Conservation (phyloP, 30 jellyfish, hydroid and myxozoan species). For the Nemopilema nomurai region DNA sequence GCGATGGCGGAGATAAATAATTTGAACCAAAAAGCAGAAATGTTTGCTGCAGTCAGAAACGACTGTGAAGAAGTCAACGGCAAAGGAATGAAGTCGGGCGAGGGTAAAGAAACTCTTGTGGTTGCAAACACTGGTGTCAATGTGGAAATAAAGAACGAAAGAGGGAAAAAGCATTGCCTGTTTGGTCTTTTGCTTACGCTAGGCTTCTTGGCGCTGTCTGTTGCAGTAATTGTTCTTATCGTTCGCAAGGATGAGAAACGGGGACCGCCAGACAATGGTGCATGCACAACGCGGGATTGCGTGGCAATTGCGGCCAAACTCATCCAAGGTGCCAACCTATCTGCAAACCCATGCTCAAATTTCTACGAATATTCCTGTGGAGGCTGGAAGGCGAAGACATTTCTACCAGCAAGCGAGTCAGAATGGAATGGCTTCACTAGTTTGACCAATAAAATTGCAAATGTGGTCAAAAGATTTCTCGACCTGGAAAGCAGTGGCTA, state of each 20-base stretch:
- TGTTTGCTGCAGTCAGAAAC: constrained; percentile 32
- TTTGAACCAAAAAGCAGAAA: constrained; percentile 7
- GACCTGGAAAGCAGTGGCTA: neutral
- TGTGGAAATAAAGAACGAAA: constrained; percentile 14
- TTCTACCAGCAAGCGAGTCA: constrained; percentile 55
- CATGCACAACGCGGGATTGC: constrained; percentile 37
- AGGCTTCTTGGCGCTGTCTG: constrained; percentile 18
- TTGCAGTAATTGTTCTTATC: constrained; percentile 15
- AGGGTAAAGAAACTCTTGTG: constrained; percentile 36
- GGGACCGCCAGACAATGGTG: neutral
- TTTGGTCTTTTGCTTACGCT: neutral
- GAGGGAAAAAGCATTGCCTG: neutral
- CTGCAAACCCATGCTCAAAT: constrained; percentile 61
- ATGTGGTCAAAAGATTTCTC: constrained; percentile 42
- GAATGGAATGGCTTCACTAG: constrained; percentile 43
- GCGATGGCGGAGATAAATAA: neutral
- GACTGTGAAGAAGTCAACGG: constrained; percentile 17
- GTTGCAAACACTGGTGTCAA: neutral
- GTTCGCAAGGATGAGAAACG: constrained; percentile 9
- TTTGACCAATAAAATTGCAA: constrained; percentile 29
- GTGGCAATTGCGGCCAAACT: constrained; percentile 48
- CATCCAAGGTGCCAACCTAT: constrained; percentile 32
- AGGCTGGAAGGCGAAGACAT: constrained; percentile 50
- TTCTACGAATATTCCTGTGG: constrained; percentile 72
- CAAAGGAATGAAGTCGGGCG: neutral